These are phyloP conservation scores for Theocolax elegans DNA, from an alignment of 1,140 invertebrate genomes.

Conservation along the genomic window DNA sequence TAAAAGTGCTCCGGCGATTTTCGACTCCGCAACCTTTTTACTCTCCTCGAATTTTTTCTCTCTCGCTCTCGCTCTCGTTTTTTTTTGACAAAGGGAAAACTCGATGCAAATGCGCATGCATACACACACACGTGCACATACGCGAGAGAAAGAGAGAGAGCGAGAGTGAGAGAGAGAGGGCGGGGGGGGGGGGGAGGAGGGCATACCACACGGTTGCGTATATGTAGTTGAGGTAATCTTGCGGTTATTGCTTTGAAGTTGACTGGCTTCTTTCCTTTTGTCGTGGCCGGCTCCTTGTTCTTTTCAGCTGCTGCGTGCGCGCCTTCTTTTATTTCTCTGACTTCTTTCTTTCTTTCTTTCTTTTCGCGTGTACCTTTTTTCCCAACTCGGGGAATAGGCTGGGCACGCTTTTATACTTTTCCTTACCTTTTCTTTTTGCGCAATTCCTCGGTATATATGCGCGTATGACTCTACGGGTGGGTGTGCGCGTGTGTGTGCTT, in stretches of 20 bases:
- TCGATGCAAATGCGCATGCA: conserved; percentile 5
- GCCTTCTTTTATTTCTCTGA: no score
- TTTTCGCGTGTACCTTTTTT: conserved; percentile 9
- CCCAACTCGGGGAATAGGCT: conserved; percentile 5
- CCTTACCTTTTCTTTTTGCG: conserved; percentile 22
- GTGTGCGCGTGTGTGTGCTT: background rate
- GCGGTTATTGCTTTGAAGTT: conserved; percentile 40
- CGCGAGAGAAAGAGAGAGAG: no score
- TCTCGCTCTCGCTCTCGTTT: background rate
- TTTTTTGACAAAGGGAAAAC: background rate
- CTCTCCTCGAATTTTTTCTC: background rate
- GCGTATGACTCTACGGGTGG: background rate
- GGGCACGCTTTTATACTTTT: conserved; percentile 16
- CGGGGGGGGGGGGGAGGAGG: no score
- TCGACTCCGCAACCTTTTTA: background rate
- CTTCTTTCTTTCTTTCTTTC: conserved; percentile 42
- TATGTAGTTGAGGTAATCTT: conserved; percentile 16
- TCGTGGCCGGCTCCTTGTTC: conserved; percentile 17
- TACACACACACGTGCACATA: no score
- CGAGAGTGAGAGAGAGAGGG: no score
- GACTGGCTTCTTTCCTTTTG: conserved; percentile 33
- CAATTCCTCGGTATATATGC: no score
- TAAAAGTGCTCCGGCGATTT: background rate
- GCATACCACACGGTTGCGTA: no score
- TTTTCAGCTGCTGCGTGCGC: background rate